Evolutionary conservation across 1,140 invertebrate genomes (phyloP).

Genomic region (Sipha flava): DNA sequence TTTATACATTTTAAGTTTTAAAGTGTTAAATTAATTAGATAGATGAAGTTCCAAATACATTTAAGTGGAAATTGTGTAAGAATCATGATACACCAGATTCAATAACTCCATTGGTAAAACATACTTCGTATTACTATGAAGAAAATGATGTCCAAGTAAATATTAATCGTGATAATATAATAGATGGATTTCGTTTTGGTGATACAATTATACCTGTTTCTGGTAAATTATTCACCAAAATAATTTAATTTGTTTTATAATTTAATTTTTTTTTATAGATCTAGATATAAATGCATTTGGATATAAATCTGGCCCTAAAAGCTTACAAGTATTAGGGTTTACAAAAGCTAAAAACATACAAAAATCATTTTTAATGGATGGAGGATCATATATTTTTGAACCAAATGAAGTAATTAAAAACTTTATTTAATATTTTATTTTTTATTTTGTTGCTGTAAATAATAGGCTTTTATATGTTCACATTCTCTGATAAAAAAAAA

Average conservation of each 20-base stretch:
- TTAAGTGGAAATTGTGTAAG: background rate
- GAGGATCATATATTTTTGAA: conserved; percentile 13
- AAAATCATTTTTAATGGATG: background rate
- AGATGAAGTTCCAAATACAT: background rate
- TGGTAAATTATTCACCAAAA: background rate
- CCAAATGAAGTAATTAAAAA: background rate
- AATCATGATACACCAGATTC: background rate
- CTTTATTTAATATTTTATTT: background rate
- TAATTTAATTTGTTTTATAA: background rate
- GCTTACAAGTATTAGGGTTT: conserved; percentile 9
- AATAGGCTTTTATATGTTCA: too few species aligned
- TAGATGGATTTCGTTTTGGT: conserved; percentile 19
- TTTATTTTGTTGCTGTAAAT: too few species aligned
- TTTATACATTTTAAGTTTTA: too few species aligned
- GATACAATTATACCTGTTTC: conserved; percentile 17
- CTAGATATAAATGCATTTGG: background rate
- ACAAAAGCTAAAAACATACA: background rate
- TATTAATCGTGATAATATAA: background rate
- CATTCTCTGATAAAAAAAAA: background rate
- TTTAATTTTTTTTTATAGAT: background rate
- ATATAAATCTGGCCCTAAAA: conserved; percentile 3
- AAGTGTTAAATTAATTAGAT: background rate
- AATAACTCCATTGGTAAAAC: background rate
- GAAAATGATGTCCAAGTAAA: background rate
- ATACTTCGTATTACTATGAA: background rate